phyloP scores from a whole-genome alignment of 2,113 vertebrate genomes.

The Oryzias melastigma region DNA sequence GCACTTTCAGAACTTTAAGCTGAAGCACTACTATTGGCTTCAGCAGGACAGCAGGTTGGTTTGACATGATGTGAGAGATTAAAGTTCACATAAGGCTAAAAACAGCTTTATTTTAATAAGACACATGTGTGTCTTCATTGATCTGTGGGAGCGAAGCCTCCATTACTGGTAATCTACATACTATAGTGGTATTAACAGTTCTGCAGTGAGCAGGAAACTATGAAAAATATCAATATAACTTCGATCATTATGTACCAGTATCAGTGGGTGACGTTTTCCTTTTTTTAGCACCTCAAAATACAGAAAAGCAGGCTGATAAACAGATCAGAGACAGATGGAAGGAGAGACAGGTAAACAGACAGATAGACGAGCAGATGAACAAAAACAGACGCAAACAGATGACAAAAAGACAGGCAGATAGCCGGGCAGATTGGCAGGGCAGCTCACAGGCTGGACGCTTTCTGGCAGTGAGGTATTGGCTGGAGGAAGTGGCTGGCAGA shows the following conservation, averaged over 20 bases:
- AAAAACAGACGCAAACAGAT: slow-evolving; percentile 61
- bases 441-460: slow-evolving; percentile 64
- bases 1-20: no score
- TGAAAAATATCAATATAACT: no score
- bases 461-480: slow-evolving; percentile 60
- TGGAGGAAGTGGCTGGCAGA: slow-evolving; percentile 61
- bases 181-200: no score
- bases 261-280: slow-evolving; percentile 17
- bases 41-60: no score
- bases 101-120: no score
- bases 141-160: no score
- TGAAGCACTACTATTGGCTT: no score
- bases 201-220: no score
- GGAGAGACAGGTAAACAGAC: slow-evolving; percentile 59
- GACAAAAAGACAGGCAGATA: slow-evolving; percentile 61
- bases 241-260: background rate
- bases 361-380: slow-evolving; percentile 55
- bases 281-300: slow-evolving; percentile 22
- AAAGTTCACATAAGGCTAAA: no score
- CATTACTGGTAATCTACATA: no score
- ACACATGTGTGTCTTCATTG: no score
- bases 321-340: slow-evolving; percentile 36
- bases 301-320: slow-evolving; percentile 26
- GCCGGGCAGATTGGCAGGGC: slow-evolving; percentile 64
- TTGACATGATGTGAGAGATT: no score